phyloP scores from a whole-genome alignment of 2,888 invertebrate species.

The Cecidostiba fungosa region DNA sequence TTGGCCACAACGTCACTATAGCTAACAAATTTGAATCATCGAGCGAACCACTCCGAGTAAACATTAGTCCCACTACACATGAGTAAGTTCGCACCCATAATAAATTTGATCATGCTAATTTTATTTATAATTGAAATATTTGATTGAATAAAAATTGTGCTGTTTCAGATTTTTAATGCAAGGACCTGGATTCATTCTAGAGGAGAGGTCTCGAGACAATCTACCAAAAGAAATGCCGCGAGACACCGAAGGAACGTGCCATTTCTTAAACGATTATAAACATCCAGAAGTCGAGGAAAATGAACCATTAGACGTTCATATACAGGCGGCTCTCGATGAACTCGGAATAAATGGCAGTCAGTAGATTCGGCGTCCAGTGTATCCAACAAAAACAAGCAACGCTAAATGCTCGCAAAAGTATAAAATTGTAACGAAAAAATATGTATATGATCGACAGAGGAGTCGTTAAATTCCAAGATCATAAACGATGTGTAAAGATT shows the following conservation, averaged over 20 bases:
- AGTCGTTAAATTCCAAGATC: conserved; percentile 11
- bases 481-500: conserved; percentile 22
- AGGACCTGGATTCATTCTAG: conserved; percentile 89
- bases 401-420: conserved; percentile 15
- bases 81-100: conserved; percentile 85
- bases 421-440: conserved; percentile 23
- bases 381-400: neutral
- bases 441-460: neutral
- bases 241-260: conserved; percentile 90
- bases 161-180: conserved; percentile 87
- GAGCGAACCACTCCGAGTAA: conserved; percentile 94
- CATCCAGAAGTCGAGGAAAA: conserved; percentile 85
- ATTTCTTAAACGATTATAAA: conserved; percentile 91
- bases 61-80: conserved; percentile 96
- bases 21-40: conserved; percentile 98
- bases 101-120: neutral
- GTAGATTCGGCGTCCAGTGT: conserved; percentile 69
- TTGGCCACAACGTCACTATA: conserved; percentile 96
- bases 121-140: neutral
- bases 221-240: conserved; percentile 93
- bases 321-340: conserved; percentile 85
- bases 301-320: conserved; percentile 85
- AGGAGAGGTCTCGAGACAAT: conserved; percentile 88
- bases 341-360: conserved; percentile 82
- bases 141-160: neutral